Evolutionary conservation across 2,888 invertebrate genomes (phyloP), one percentile per base, ranked within the genome.

Genomic region (Pristionchus fissidentatus): DNA sequence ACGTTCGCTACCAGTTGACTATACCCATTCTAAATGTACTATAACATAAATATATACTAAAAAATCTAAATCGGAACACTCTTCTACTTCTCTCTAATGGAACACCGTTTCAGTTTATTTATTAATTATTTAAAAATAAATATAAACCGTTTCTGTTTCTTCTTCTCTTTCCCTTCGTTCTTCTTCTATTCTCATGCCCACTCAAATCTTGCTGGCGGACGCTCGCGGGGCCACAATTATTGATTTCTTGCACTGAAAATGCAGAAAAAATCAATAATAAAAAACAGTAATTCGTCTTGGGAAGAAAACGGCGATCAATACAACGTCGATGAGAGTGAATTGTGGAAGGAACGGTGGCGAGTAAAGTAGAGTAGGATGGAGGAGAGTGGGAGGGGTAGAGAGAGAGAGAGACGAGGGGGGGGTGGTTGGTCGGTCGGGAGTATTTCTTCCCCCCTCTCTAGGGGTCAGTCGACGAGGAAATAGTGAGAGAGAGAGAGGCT

Each of bases 111-210:
- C n/a, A n/a, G n/a, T n/a, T n/a, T n/a, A n/a, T n/a, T n/a, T n/a
- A n/a, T n/a, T n/a, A n/a, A n/a, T n/a, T n/a, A n/a, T n/a, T n/a
- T n/a, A n/a, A n/a, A n/a, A n/a, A n/a, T n/a, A n/a, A n/a, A n/a
- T n/a, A n/a, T n/a, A n/a, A n/a, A n/a, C n/a, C n/a, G n/a, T n/a
- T n/a, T n/a, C n/a, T 70, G 43, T 22, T 19, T 70, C 26, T 43
- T 10, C 26, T 43, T 70, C 10, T 32, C 43, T 70, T 35, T 41
- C 10, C 38, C 43, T 70, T 35, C 70, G 38, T 26, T 1, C 32
- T 32, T 70, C 70, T 43, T 70, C 70, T 43, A 38, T 70, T 70
- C 70, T 70, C 70, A 70, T 70, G 70, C 70, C 70, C 70, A n/a
- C n/a, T 70, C 70, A 0, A 70, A 70, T 41, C 43, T n/a, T n/a